Base-by-base conservation (phyloP, 1,140 invertebrate species). In the Lepidostoma basale region DNA sequence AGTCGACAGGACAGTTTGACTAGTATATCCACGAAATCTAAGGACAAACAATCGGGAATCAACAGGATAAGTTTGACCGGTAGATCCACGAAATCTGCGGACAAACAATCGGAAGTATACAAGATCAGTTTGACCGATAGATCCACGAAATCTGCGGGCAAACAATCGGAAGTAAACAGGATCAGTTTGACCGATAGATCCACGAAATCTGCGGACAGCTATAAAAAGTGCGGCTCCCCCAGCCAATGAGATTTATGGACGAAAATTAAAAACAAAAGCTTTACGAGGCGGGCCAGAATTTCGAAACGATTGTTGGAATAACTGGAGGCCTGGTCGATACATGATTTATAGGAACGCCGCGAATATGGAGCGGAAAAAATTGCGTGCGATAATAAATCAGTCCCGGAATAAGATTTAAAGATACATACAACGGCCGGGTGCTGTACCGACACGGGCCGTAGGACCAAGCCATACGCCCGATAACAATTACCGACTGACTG, bases 261-360 rank as follows among this genome's bases (percentile, higher is more conserved):
- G 28, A 56, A 56, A 56, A 30, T 30, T 56, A 30, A 56, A 56
- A 56, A 56, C 52, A 56, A 56, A 45, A 33, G 52, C 14, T 30
- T 28, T 33, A 56, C 33, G 52, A 56, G 33, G 28, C 52, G 33
- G 26, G 25, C n/a, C 4, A n/a, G 52, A 30, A 56, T 56, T 56
- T 25, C 23, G 52, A 33, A 56, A 56, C 52, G 52, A 56, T 56
- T 56, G 28, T 56, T 56, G 14, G 20, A 30, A 33, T 56, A 56
- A 33, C 52, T 56, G 18, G 52, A 28, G 52, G 28, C 28, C 52
- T 56, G 14, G 52, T 14, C 45, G 45, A 49, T 49, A 12, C 25
- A 14, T 56, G 52, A 56, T 56, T 56, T 56, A 56, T 56, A 20
- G 1, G 16, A 28, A 33, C 28, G 28, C 25, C 52, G 8, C 52